phyloP scores from a whole-genome alignment of 1,140 invertebrate species.

The Lasaia peninsularis region DNA sequence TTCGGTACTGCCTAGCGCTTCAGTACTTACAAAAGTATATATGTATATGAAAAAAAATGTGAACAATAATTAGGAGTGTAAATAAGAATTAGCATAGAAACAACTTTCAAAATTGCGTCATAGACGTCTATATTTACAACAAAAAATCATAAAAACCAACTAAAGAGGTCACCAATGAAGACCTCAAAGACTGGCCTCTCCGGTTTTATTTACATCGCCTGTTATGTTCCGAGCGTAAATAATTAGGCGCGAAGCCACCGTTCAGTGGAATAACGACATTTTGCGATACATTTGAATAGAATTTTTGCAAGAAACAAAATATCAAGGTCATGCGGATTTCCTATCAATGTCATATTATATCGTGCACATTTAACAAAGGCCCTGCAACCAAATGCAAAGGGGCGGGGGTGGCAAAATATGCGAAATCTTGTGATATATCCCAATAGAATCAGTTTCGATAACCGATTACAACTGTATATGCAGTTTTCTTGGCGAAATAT shows the following conservation, averaged over 20 bases:
- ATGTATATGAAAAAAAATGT: slow-evolving; percentile 37
- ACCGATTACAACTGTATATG: slow-evolving; percentile 67
- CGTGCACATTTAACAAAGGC: slow-evolving; percentile 76
- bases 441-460: slow-evolving; percentile 72
- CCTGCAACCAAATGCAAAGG: slow-evolving; percentile 74
- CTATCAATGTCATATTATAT: slow-evolving; percentile 77
- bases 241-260: slow-evolving; percentile 53
- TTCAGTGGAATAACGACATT: slow-evolving; percentile 63
- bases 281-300: slow-evolving; percentile 56
- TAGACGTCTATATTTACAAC: slow-evolving; percentile 23
- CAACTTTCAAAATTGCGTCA: neutral
- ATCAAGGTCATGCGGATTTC: slow-evolving; percentile 77
- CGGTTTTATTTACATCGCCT: slow-evolving; percentile 72
- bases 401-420: slow-evolving; percentile 75
- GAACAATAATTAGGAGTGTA: slow-evolving; percentile 2
- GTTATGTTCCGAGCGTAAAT: slow-evolving; percentile 50
- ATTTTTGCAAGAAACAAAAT: slow-evolving; percentile 72
- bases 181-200: slow-evolving; percentile 45
- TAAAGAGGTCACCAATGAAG: slow-evolving; percentile 63
- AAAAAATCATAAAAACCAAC: slow-evolving; percentile 42
- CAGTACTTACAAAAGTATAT: slow-evolving; percentile 50
- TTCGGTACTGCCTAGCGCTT: slow-evolving; percentile 29
- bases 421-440: slow-evolving; percentile 64
- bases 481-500: slow-evolving; percentile 65
- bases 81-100: neutral